These are phyloP conservation scores for Clistopyga incitator DNA, from an alignment of 2,888 invertebrate genomes.

Conservation along the genomic window DNA sequence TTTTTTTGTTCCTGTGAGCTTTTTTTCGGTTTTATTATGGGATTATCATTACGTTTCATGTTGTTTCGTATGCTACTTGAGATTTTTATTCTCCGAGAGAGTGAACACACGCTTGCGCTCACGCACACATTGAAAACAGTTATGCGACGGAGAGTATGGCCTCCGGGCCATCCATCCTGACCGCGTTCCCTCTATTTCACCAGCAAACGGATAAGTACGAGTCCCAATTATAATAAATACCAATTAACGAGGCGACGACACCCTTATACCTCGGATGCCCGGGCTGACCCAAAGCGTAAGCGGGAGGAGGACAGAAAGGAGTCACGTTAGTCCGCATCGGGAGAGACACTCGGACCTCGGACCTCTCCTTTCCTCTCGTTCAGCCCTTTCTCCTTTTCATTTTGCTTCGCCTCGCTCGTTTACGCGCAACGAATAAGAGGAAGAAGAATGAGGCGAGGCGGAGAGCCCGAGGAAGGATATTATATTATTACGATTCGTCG, in stretches of 20 bases:
- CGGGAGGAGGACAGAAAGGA: constrained; percentile 28
- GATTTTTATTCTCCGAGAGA: constrained; percentile 12
- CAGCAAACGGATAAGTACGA: constrained; percentile 78
- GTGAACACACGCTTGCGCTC: constrained; percentile 19
- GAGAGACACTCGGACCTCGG: constrained; percentile 29
- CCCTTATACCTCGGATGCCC: constrained; percentile 72
- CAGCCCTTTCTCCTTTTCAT: constrained; percentile 56
- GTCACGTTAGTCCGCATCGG: constrained; percentile 53
- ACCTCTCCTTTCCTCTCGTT: constrained; percentile 20
- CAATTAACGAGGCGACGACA: constrained; percentile 82
- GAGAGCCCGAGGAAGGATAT: constrained; percentile 65
- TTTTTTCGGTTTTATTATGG: constrained; percentile 50
- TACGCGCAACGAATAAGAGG: constrained; percentile 56
- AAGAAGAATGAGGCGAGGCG: constrained; percentile 35
- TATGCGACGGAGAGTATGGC: constrained; percentile 51
- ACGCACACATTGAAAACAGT: constrained; percentile 19
- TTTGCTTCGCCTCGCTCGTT: constrained; percentile 59
- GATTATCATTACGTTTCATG: constrained; percentile 61
- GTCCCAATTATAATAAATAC: constrained; percentile 84
- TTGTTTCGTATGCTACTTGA: constrained; percentile 20
- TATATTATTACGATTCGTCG: constrained; percentile 71
- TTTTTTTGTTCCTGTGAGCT: too few species aligned
- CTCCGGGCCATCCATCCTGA: constrained; percentile 69
- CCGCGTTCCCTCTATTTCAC: constrained; percentile 71
- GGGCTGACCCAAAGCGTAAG: background rate